A percentile compares a stretch with the other conserved stretches of the same genome.
phyloP scores from a whole-genome alignment of 2,113 vertebrate species.

The Fregetta grallaria region DNA sequence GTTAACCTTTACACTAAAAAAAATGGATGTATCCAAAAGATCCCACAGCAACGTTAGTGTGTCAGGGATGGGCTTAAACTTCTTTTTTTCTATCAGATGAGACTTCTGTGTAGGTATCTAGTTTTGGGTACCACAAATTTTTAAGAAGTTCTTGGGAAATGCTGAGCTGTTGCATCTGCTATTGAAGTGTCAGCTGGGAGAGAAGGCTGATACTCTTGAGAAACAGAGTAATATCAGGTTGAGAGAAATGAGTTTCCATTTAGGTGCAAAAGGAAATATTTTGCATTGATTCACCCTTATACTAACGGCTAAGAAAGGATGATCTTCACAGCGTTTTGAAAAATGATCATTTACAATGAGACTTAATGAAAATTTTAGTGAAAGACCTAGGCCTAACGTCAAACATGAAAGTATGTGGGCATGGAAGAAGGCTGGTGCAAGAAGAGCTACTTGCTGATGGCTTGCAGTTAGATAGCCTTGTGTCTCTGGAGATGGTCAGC shows the following conservation, averaged over 20 bases:
- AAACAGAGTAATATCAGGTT: not conserved
- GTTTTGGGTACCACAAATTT: not conserved
- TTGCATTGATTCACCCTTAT: not conserved
- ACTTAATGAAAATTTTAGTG: not conserved
- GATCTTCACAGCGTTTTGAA: not conserved
- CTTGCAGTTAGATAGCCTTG: accelerated
- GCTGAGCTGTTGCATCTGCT: not conserved
- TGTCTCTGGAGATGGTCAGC: not conserved
- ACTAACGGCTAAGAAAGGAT: not conserved
- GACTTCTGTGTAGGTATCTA: not conserved
- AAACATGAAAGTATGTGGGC: not conserved
- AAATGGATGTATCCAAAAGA: not conserved
- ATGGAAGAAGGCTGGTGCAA: not conserved
- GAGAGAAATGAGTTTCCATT: not conserved
- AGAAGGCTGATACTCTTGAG: not conserved
- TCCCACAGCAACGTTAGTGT: not conserved
- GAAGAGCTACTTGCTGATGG: not conserved
- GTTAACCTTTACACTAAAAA: not conserved
- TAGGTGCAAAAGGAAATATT: not conserved
- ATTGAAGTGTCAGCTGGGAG: not conserved
- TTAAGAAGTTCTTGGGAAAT: not conserved
- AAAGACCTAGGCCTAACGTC: not conserved
- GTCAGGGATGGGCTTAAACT: not conserved
- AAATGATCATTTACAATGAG: not conserved
- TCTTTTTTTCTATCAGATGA: not conserved